Base-by-base conservation (phyloP, 2,797 vertebrate species). In the Trachurus trachurus region DNA sequence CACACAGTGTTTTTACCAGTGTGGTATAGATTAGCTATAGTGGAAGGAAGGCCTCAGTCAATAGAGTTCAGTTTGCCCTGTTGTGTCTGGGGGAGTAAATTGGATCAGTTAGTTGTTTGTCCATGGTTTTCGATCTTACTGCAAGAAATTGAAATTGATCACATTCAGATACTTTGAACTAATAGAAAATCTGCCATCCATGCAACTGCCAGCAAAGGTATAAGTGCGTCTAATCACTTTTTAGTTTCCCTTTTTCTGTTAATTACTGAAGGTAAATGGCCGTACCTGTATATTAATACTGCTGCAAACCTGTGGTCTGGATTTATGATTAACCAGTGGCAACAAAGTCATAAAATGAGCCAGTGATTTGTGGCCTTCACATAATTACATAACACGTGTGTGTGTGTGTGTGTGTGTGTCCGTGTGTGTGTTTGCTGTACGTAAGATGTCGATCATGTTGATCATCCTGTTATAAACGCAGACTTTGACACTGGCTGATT, bases 401-500 rank as follows among this genome's bases (percentile, higher is more conserved):
- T n/a, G n/a, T n/a, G n/a, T n/a, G n/a, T n/a, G n/a, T n/a, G n/a
- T n/a, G n/a, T n/a, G n/a, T n/a, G n/a, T n/a, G n/a, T n/a, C n/a
- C n/a, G n/a, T 37, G 37, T 58, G 42, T 66, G 53, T 72, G 62
- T 45, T 58, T 56, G 65, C 34, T 50, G 19, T 44, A 31, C 72
- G 8, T 40, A 39, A 45, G 21, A 57, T 62, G 22, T 11, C 5
- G 12, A 37, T 76, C 17, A 6, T 7, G 58, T 54, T 73, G 22
- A 70, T 69, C 57, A 54, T 71, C 50, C 54, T 26, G 81, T 82
- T 87, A 86, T 93, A 91, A 92, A 93, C 0, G 1, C 52, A 80
- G 88, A 91, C 89, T 91, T 90, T 91, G 85, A 80, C 80, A 81
- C 81, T 4, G 29, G 47, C 58, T 74, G 37, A 21, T 29, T 62